Percentiles rank a stretch among this genome's conserved stretches.
These are phyloP conservation scores for Prinia subflava DNA, from an alignment of 2,113 vertebrate species.

Conservation along the genomic window DNA sequence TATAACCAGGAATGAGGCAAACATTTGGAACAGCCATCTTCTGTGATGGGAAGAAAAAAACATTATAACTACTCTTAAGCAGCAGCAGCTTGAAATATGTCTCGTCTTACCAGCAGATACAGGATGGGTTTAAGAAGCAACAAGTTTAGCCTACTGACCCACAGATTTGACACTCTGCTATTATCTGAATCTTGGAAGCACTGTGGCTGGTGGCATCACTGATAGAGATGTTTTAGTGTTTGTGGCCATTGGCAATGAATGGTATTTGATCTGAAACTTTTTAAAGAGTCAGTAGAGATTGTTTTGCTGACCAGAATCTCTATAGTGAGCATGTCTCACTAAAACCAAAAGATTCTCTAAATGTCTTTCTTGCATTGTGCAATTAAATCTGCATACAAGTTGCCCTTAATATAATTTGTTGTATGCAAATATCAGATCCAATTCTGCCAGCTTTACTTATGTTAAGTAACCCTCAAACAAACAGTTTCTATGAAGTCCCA, in stretches of 20 bases:
- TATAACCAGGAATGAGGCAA: conserved; percentile 26
- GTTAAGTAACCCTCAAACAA: conserved; percentile 33
- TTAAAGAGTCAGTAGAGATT: neutral
- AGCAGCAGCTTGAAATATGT: neutral
- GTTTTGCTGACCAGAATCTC: neutral
- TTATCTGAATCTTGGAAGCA: neutral
- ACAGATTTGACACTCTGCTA: neutral
- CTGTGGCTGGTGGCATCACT: neutral
- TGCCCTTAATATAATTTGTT: conserved; percentile 20
- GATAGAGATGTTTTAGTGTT: conserved; percentile 15
- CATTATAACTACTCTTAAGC: neutral
- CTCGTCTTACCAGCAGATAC: neutral
- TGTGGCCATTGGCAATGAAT: neutral
- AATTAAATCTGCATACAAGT: conserved; percentile 29
- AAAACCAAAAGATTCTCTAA: neutral
- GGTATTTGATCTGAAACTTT: conserved; percentile 3
- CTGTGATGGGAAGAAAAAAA: conserved; percentile 22
- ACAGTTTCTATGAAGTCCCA: conserved; percentile 10
- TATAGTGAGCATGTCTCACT: neutral
- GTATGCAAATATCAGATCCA: conserved; percentile 11
- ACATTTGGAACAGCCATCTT: neutral
- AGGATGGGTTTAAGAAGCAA: neutral
- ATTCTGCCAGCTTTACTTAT: conserved; percentile 35
- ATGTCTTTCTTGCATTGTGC: neutral
- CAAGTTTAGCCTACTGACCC: neutral